Base-by-base conservation (phyloP, 2,888 invertebrate genomes). In the Callimorpha dominula region DNA sequence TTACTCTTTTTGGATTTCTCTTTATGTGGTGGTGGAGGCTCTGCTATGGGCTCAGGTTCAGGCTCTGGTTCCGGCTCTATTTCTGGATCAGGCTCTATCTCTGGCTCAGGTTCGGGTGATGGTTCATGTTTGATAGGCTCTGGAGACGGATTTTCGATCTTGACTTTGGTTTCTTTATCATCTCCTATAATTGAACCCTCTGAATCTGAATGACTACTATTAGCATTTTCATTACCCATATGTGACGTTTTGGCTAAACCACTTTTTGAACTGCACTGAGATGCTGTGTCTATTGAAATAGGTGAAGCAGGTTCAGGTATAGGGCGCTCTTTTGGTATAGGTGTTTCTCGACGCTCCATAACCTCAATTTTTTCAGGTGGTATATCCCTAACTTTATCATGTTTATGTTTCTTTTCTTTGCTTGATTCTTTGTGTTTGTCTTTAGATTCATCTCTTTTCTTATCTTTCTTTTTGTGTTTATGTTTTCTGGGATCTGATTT, bases 391-490 rank as follows among this genome's bases (percentile, higher is more conserved):
- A 93, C 89, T 83, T 96, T 96, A 31, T 96, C 96, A 90, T 96
- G 96, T 88, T 96, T 96, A 76, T 95, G 95, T 87, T 95, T 96
- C 84, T 95, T 96, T 76, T 95, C 95, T 87, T 95, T 96, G 83
- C 81, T 93, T 3, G 92, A 90, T 50, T 96, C 97, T 81, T 96
- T 96, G 66, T 97, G 97, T 84, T 96, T 96, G 66, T 97, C 97
- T 83, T 96, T 96, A 31, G 94, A 94, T 80, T 97, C 97, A 86
- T 97, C 96, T 71, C 96, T 96, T 86, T 97, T 97, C 85, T 97
- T 97, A 79, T 97, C 96, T 88, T 97, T 96, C 88, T 96, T 96
- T 91, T 97, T 97, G 80, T 96, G 96, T 86, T 97, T 97, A 80
- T 96, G 96, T 82, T 96, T 96, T 78, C 95, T 94, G 66, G 92